Base-by-base conservation (phyloP, 2,797 vertebrate genomes). In the Coregonus suidteri region DNA sequence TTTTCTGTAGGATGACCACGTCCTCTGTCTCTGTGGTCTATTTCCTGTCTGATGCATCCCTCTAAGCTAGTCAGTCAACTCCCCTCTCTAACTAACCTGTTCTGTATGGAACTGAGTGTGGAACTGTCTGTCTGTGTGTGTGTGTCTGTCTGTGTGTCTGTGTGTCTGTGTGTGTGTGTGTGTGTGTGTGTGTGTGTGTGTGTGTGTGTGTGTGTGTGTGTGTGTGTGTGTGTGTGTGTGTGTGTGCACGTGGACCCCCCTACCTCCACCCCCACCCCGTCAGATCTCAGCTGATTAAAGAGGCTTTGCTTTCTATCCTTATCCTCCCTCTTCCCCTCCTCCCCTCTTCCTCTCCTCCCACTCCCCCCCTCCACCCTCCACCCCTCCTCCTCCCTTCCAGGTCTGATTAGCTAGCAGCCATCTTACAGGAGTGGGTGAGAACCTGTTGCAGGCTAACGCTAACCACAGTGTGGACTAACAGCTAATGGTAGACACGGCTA, bases 301-400 rank as follows among this genome's bases (percentile, higher is more conserved):
- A 90, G 92, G 92, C 91, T 93, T 93, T 91, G 85, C 83, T 52
- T 90, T 92, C 90, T 92, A 93, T 92, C 88, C 88, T 91, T 92
- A 91, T 89, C 82, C 82, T 75, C 51, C 18, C 30, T 41, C 65
- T 6, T 13, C 30, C 56, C 30, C 59, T 75, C 37, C 15, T 80
- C 56, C 72, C 82, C 34, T 35, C 34, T 4, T 35, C 34, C 34
- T 35, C 34, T 35, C 34, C 4, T 35, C 34, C 34, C 34, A 79
- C 54, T 77, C 76, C 80, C 78, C 65, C 25, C 25, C 25, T n/a
- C n/a, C n/a, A n/a, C n/a, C n/a, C 25, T 25, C 25, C 25, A 25
- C 25, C 25, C 25, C 25, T 25, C 25, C 25, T 25, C 79, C 69
- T 80, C 62, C 73, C 82, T 77, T 0, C 52, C 75, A 75, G 5